Conservation (phyloP, 1,140 invertebrate species). For the Solenopsis fugax region DNA sequence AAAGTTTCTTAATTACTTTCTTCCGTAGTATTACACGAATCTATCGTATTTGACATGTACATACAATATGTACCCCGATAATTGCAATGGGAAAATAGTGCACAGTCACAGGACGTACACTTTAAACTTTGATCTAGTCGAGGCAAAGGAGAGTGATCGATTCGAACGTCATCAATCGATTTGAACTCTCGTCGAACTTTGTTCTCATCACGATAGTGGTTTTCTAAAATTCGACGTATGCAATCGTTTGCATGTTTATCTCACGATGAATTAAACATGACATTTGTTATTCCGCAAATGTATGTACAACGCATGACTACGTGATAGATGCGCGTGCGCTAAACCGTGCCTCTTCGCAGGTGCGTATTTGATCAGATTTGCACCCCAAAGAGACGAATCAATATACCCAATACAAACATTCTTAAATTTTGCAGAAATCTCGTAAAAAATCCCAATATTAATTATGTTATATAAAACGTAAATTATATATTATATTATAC, state of each 20-base stretch:
- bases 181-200: conserved; percentile 22
- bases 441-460: neutral
- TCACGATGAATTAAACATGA: neutral
- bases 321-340: conserved; percentile 29
- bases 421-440: neutral
- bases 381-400: neutral
- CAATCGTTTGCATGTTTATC: neutral
- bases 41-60: too few relatives aligned
- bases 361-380: neutral
- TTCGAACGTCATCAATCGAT: neutral
- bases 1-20: neutral
- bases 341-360: conserved; percentile 8
- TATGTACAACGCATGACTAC: neutral
- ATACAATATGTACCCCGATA: neutral
- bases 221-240: neutral
- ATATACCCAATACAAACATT: neutral
- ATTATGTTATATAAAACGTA: neutral
- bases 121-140: conserved; percentile 53
- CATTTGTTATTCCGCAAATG: neutral
- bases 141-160: neutral
- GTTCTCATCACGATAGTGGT: neutral
- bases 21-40: too few relatives aligned
- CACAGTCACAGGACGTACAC: neutral
- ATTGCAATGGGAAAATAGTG: neutral
- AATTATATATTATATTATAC: neutral